Evolutionary conservation across 1,140 invertebrate genomes (phyloP), one percentile per base, ranked within the genome.

Genomic region (Harlomillsia oculata): DNA sequence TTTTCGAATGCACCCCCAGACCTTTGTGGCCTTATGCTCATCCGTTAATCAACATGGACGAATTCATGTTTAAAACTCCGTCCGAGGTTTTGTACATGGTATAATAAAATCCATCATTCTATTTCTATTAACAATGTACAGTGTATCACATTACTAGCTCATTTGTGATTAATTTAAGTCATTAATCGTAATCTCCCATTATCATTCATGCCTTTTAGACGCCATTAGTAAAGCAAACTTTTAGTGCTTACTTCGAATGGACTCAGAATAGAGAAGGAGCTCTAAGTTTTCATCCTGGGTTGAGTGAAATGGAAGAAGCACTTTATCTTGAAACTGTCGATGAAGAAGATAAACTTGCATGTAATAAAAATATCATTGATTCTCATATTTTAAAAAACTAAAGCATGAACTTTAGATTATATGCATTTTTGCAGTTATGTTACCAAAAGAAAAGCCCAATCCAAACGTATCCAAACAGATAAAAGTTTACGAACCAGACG

Each of bases 271-370:
- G 55, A 4, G 40, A 26, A 21, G 36, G 36, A 3, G 55, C 48
- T 36, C 23, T 52, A 21, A 45, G 39, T 21, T 58, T 39, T 18
- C 48, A 58, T 52, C 48, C 48, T 21, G 1, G 4, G 2, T 14
- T 58, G 21, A 58, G 45, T 34, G 49, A 52, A 13, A 34, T 58
- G 32, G 56, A 58, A 26, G 56, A 58, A 29, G 56, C 28, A 53
- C 32, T 25, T 9, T 36, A 53, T 18, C 40, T 41, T n/a, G 37
- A 53, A 9, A 25, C 37, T 3, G 32, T 53, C 40, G 37, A n/a
- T n/a, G n/a, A n/a, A n/a, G n/a, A n/a, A n/a, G n/a, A n/a, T n/a
- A n/a, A n/a, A n/a, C n/a, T n/a, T n/a, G n/a, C n/a, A n/a, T n/a
- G n/a, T n/a, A n/a, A n/a, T n/a, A n/a, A n/a, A n/a, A n/a, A n/a